phyloP scores from a whole-genome alignment of 2,888 invertebrate genomes.

The Gari tellinella region DNA sequence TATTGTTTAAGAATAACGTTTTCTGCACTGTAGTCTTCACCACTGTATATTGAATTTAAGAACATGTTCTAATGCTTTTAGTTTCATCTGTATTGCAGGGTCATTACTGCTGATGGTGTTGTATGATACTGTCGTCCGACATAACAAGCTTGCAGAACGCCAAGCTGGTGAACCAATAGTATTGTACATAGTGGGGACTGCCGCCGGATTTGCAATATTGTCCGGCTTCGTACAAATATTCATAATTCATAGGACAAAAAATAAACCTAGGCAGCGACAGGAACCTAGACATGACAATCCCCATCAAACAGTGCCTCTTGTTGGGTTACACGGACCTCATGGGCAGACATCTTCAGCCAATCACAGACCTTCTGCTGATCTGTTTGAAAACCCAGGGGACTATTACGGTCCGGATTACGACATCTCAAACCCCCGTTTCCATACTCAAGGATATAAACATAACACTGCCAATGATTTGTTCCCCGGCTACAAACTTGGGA shows the following conservation, averaged over 20 bases:
- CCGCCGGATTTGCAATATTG: slow-evolving; percentile 18
- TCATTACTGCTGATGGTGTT: slow-evolving; percentile 31
- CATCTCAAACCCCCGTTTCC: slow-evolving; percentile 34
- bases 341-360: background rate
- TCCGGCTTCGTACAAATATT: slow-evolving; percentile 32
- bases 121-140: slow-evolving; percentile 19
- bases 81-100: slow-evolving; percentile 29
- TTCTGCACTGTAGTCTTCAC: too few relatives aligned
- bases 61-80: too few relatives aligned
- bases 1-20: too few relatives aligned
- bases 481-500: slow-evolving; percentile 48
- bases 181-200: slow-evolving; percentile 31
- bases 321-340: background rate
- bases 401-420: slow-evolving; percentile 49
- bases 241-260: slow-evolving; percentile 31
- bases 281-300: background rate
- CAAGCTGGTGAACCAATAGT: slow-evolving; percentile 33
- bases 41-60: too few relatives aligned
- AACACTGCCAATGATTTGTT: slow-evolving; percentile 30
- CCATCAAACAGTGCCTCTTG: slow-evolving; percentile 2
- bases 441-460: slow-evolving; percentile 39
- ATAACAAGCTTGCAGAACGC: slow-evolving; percentile 10
- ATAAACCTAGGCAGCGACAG: slow-evolving; percentile 8
- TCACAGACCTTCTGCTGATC: slow-evolving; percentile 5
- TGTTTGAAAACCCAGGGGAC: slow-evolving; percentile 26